These are phyloP conservation scores for Mugil cephalus DNA, from an alignment of 2,113 vertebrate species.

Conservation along the genomic window DNA sequence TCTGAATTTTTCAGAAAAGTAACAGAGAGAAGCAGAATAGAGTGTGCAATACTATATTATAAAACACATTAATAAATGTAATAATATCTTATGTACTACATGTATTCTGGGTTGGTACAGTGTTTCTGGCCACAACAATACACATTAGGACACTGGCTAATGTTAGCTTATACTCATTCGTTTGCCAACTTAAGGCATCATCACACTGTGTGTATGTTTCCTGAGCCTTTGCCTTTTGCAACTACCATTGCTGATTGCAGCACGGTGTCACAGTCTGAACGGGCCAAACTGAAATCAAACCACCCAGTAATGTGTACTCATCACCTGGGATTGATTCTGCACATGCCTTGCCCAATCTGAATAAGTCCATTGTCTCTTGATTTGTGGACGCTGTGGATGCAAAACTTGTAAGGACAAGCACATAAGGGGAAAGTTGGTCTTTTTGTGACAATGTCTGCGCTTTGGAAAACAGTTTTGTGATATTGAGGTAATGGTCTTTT, in stretches of 20 bases:
- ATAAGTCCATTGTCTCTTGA: neutral
- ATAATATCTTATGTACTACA: neutral
- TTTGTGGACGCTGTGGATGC: neutral
- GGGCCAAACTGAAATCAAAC: slow-evolving; percentile 9
- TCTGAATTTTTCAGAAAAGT: too few relatives aligned
- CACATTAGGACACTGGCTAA: neutral
- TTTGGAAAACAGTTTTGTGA: slow-evolving; percentile 8
- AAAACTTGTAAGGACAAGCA: neutral
- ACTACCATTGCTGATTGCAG: neutral
- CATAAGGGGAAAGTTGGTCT: too few relatives aligned
- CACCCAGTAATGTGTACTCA: neutral
- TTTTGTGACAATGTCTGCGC: neutral
- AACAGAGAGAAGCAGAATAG: too few relatives aligned
- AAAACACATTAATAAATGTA: neutral
- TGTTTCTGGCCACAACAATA: neutral
- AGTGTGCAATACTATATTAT: too few relatives aligned
- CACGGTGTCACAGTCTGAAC: neutral
- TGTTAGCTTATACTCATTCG: neutral
- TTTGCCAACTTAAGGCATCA: neutral
- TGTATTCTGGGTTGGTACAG: neutral
- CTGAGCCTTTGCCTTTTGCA: neutral
- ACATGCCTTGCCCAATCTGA: slow-evolving; percentile 1
- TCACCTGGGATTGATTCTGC: neutral
- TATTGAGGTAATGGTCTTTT: neutral
- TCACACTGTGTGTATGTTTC: too few relatives aligned